phyloP scores from a whole-genome alignment of 2,113 vertebrate species.

The Aphyosemion australe region DNA sequence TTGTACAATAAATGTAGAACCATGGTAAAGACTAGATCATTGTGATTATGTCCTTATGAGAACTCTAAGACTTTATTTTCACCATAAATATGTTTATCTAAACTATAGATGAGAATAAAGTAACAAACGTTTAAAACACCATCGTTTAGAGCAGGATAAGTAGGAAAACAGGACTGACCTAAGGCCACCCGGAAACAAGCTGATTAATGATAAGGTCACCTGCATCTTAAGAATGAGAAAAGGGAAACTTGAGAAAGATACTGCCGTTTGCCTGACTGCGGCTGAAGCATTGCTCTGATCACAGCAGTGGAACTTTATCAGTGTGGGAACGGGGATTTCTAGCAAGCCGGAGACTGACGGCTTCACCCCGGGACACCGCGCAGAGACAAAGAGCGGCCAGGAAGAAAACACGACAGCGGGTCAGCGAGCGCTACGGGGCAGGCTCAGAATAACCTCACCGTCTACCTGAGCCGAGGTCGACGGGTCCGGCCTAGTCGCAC shows the following conservation, averaged over 20 bases:
- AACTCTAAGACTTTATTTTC: no score
- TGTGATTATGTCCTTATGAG: no score
- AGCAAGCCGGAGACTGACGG: constrained; percentile 49
- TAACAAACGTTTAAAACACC: not conserved
- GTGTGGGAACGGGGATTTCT: constrained; percentile 68
- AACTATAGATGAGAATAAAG: not conserved
- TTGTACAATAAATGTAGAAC: no score
- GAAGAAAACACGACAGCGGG: constrained; percentile 53
- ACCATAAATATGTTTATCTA: no score
- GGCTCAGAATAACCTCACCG: constrained; percentile 53
- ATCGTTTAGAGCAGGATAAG: not conserved
- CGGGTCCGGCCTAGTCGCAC: constrained; percentile 39
- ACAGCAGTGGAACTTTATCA: constrained; percentile 52
- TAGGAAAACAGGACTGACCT: not conserved
- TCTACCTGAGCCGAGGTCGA: constrained; percentile 56
- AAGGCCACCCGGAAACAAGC: not conserved
- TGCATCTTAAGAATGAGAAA: constrained; percentile 21
- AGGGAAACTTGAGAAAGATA: constrained; percentile 42
- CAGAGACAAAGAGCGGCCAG: constrained; percentile 57
- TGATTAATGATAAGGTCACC: constrained; percentile 15
- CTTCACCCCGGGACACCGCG: constrained; percentile 50
- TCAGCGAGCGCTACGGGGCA: constrained; percentile 48
- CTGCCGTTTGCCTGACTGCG: not conserved
- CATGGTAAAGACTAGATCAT: no score
- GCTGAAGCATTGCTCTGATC: constrained; percentile 18